phyloP scores from a whole-genome alignment of 2,113 vertebrate genomes.

The Egretta garzetta region DNA sequence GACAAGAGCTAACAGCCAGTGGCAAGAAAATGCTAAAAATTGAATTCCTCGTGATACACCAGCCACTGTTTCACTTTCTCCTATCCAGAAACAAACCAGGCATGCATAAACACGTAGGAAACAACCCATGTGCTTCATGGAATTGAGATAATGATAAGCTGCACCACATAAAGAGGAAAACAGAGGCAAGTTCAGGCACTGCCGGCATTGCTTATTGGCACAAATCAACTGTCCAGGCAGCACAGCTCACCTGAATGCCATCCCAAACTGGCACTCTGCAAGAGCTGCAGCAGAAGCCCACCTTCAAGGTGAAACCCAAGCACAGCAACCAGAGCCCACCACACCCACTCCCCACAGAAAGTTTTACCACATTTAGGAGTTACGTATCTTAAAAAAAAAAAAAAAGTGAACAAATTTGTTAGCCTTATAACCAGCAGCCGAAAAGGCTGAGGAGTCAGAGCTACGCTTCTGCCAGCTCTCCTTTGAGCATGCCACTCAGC shows the following conservation, averaged over 20 bases:
- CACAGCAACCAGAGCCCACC: accelerated
- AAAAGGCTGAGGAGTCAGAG: neutral
- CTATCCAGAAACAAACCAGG: neutral
- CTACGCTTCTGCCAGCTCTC: neutral
- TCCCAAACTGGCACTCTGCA: neutral
- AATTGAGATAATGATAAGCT: neutral
- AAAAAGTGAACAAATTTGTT: neutral
- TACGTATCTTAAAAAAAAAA: neutral
- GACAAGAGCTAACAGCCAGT: neutral
- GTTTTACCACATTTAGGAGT: neutral
- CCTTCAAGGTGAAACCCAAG: neutral
- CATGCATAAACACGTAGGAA: neutral
- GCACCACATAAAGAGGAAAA: neutral
- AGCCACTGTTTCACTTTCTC: neutral
- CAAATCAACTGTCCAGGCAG: neutral
- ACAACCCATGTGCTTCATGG: neutral
- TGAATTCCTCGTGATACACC: neutral
- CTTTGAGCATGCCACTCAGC: neutral
- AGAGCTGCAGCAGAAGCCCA: neutral
- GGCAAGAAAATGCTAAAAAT: neutral
- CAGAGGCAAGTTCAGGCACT: neutral
- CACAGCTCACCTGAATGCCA: neutral
- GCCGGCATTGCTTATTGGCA: neutral
- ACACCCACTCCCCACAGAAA: neutral
- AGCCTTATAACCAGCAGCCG: neutral